Percentiles rank a stretch among this genome's conserved stretches.
Conservation (phyloP, 2,797 vertebrate species). For the Phyllotis vaccarum region DNA sequence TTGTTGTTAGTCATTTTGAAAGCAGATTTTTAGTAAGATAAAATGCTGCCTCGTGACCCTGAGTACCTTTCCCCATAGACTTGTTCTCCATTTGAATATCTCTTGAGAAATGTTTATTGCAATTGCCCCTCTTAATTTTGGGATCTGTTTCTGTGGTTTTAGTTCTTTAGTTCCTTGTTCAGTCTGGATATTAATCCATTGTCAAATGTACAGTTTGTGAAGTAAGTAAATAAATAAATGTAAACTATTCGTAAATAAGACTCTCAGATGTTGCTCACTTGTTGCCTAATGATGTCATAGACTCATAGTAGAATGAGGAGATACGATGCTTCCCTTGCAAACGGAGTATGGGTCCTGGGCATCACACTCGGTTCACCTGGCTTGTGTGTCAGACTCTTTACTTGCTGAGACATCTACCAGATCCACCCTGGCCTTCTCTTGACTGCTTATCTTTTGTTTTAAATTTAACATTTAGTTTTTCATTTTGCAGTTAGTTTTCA, state of each 20-base stretch:
- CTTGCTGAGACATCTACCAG: neutral
- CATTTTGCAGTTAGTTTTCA: neutral
- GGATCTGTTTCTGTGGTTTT: neutral
- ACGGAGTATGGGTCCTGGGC: neutral
- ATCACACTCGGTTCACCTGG: neutral
- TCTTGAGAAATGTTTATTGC: neutral
- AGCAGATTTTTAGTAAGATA: neutral
- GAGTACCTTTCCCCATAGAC: neutral
- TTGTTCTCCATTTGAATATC: too few relatives aligned
- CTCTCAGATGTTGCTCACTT: neutral
- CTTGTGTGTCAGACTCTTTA: neutral
- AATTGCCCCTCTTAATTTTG: neutral
- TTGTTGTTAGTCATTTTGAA: neutral
- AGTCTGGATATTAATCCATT: neutral
- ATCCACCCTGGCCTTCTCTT: neutral
- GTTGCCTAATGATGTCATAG: neutral
- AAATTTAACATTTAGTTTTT: neutral
- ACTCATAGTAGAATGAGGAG: neutral
- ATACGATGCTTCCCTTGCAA: neutral
- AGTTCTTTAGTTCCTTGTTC: neutral
- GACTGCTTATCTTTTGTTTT: neutral
- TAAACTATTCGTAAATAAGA: neutral
- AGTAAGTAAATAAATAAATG: neutral
- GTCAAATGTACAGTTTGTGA: neutral
- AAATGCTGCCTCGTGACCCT: neutral